These are phyloP conservation scores for Ophraella communa DNA, from an alignment of 2,888 invertebrate species.

Conservation along the genomic window DNA sequence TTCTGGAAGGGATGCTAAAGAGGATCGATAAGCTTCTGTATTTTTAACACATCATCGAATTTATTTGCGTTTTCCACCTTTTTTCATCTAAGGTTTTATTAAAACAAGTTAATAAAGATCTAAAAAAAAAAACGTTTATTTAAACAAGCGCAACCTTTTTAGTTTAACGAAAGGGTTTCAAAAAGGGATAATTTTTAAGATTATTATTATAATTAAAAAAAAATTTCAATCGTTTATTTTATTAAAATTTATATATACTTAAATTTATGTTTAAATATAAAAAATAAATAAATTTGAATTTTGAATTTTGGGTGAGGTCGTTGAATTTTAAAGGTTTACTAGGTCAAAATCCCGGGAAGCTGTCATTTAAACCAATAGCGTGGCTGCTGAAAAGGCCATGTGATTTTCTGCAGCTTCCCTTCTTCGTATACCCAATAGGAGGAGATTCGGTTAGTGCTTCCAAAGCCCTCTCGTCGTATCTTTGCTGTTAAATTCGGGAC, in stretches of 20 bases:
- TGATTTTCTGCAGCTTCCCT: constrained; percentile 59
- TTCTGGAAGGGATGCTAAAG: constrained; percentile 32
- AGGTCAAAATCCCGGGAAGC: constrained; percentile 61
- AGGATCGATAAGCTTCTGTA: constrained; percentile 25
- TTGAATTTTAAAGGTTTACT: constrained; percentile 54
- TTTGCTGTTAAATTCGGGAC: constrained; percentile 4
- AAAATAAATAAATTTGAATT: constrained; percentile 3
- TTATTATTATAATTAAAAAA: neutral
- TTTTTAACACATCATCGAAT: constrained; percentile 12
- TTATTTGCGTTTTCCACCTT: neutral
- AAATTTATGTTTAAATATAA: neutral
- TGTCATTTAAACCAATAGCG: constrained; percentile 53
- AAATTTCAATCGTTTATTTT: neutral
- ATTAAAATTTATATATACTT: neutral
- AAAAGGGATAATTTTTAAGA: neutral
- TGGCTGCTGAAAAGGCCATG: constrained; percentile 50
- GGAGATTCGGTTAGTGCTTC: constrained; percentile 18
- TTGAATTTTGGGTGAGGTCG: constrained; percentile 55
- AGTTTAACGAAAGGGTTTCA: too few relatives aligned
- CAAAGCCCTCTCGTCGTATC: constrained; percentile 16
- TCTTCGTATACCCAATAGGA: constrained; percentile 42
- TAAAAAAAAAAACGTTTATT: neutral
- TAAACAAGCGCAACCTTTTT: neutral
- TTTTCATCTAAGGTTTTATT: neutral
- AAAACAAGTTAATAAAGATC: neutral